Base-by-base conservation (phyloP, 2,797 vertebrate genomes). In the Remorina albescens region DNA sequence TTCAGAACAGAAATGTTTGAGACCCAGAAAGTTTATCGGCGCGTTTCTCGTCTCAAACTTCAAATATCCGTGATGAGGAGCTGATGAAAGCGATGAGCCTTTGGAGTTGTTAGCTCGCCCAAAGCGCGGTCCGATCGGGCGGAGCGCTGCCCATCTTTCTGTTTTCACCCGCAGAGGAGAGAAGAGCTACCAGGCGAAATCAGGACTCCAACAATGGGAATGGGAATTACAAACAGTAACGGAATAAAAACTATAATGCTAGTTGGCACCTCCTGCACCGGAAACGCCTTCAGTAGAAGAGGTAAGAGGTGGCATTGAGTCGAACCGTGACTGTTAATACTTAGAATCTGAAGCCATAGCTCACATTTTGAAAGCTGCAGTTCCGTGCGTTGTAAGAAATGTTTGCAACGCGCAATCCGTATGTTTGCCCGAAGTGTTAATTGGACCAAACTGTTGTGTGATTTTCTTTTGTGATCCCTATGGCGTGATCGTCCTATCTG, bases 281-380 rank as follows among this genome's bases (percentile, higher is more conserved):
- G 42, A 63, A 53, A 55, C 50, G 41, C 57, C 66, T 18, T 32
- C 18, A 19, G 53, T 16, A 26, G 9, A 41, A 56, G n/a, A 72
- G 81, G 87, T 85, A 84, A 84, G 83, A 77, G 75, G 64, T 44
- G 25, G 36, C 39, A 19, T 9, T 23, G 57, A 82, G 58, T 19
- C 11, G 4, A 64, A 21, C 42, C 19, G 50, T 60, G 26, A 57
- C 61, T 11, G 26, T 3, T 36, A 15, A 36, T 55, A 37, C 51
- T 51, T 39, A 30, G 32, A 28, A 47, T 51, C 44, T 23, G 28
- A 30, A 42, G 19, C 41, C 8, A 19, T 18, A 42, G 11, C 15
- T 1, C 16, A 11, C 32, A 13, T 53, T 6, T 71, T 10, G 6
- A 34, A 26, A 21, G 12, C 37, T 23, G n/a, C n/a, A n/a, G n/a